A percentile compares a stretch with the other conserved stretches of the same genome.
These are phyloP conservation scores for Stramonita haemastoma DNA, from an alignment of 2,888 invertebrate species.

Conservation along the genomic window DNA sequence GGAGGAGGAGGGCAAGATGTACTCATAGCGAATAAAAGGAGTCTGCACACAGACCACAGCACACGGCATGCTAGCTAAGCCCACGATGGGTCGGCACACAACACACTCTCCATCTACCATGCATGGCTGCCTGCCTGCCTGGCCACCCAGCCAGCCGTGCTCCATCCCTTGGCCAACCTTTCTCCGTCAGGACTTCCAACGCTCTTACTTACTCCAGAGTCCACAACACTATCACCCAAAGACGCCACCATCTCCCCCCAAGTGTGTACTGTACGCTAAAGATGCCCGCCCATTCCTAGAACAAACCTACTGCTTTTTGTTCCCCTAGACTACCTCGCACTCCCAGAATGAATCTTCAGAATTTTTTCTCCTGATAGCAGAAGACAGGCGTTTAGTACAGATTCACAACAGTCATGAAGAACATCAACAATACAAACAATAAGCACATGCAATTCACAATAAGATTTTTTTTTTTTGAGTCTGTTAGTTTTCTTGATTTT, in stretches of 20 bases:
- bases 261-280: too few relatives aligned
- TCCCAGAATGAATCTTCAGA: too few relatives aligned
- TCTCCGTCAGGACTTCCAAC: constrained; percentile 8
- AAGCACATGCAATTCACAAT: neutral
- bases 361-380: too few relatives aligned
- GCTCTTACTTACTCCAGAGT: too few relatives aligned
- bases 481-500: neutral
- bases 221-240: too few relatives aligned
- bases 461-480: neutral
- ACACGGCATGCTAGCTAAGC: constrained; percentile 39
- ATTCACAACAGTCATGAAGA: constrained; percentile 12
- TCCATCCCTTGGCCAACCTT: constrained; percentile 39
- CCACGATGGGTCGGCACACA: neutral
- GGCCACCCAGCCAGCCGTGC: neutral
- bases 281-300: too few relatives aligned
- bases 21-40: constrained; percentile 44
- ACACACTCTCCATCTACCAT: neutral
- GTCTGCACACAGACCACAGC: constrained; percentile 51
- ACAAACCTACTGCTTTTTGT: too few relatives aligned
- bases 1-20: constrained; percentile 28
- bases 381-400: neutral
- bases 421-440: neutral
- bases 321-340: too few relatives aligned
- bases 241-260: too few relatives aligned
- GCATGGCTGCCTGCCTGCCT: neutral